Evolutionary conservation across 1,140 invertebrate species (phyloP), one percentile per base, ranked within the genome.

Genomic region (Trichogramma pretiosum): DNA sequence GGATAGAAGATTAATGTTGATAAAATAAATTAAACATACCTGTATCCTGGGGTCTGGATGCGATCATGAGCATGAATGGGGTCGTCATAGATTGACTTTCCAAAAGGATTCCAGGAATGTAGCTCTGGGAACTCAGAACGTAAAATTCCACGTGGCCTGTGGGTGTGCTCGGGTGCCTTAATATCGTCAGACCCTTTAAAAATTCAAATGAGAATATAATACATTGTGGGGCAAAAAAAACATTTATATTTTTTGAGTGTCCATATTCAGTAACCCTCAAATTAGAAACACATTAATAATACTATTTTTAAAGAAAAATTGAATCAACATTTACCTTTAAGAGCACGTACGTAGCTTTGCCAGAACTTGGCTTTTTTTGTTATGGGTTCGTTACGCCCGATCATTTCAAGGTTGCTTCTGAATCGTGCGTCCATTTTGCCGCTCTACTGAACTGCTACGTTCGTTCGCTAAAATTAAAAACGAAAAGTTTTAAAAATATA

Each of bases 161-260:
- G 77, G 63, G 78, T 75, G 60, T 80, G 74, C 62, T 89, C 87
- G 59, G 85, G 84, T 54, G 88, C 88, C 64, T 84, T 83, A 72
- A 91, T 87, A 70, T 91, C 88, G 72, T 91, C 86, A 57, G 87
- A 88, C 70, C 87, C 87, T 90, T n/a, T n/a, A n/a, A n/a, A n/a
- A n/a, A n/a, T n/a, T n/a, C n/a, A n/a, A n/a, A n/a, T n/a, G n/a
- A n/a, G n/a, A n/a, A n/a, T n/a, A n/a, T n/a, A n/a, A n/a, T n/a
- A n/a, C n/a, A n/a, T n/a, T n/a, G n/a, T n/a, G n/a, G n/a, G n/a
- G n/a, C n/a, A n/a, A n/a, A n/a, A n/a, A n/a, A n/a, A n/a, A n/a
- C n/a, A n/a, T n/a, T n/a, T n/a, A n/a, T n/a, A n/a, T n/a, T n/a
- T n/a, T n/a, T n/a, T n/a, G n/a, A n/a, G n/a, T n/a, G n/a, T n/a